Base-by-base conservation (phyloP, 2,113 vertebrate species). In the Varanus komodoensis region DNA sequence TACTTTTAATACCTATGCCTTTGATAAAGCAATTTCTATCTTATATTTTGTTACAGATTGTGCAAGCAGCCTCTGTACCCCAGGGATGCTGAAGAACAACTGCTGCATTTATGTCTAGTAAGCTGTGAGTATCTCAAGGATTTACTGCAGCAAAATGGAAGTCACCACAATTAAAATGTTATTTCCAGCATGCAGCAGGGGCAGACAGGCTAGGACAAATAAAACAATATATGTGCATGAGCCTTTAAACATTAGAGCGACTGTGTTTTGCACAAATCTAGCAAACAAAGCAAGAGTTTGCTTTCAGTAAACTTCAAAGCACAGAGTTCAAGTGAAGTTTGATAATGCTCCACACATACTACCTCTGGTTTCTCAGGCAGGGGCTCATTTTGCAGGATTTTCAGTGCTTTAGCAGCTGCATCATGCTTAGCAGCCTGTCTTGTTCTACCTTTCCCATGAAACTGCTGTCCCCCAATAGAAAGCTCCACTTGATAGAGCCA, bases 401-500 rank as follows among this genome's bases (percentile, higher is more conserved):
- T 98, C 93, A 99, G 95, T 83, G 99, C 99, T 96, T 98, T 99
- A 54, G 98, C 97, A 94, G 99, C 98, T 91, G 98, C 99, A 2
- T 99, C 99, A 0, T 99, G 98, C 93, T 99, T 99, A 71, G 98
- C 98, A 83, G 98, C 97, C 96, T 99, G 99, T 91, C 99, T 97
- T 32, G 99, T 99, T 95, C 98, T 98, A 93, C 99, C 99, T 96
- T 99, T 99, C 84, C 99, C 99, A 48, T 98, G 97, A 95, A 99
- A 99, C 89, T 99, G 99, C 95, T 99, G 99, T 94, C 98, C 98
- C 93, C 99, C 99, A 84, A 99, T 98, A 79, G 98, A 98, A 91
- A 99, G 98, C 95, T 99, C 99, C 94, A 99, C 99, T 97, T 99
- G 98, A 96, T 99, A 99, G 91, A 99, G 94, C 94, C 99, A 97